Conservation (phyloP, 2,888 invertebrate species). For the Rugalucina vietnamica region DNA sequence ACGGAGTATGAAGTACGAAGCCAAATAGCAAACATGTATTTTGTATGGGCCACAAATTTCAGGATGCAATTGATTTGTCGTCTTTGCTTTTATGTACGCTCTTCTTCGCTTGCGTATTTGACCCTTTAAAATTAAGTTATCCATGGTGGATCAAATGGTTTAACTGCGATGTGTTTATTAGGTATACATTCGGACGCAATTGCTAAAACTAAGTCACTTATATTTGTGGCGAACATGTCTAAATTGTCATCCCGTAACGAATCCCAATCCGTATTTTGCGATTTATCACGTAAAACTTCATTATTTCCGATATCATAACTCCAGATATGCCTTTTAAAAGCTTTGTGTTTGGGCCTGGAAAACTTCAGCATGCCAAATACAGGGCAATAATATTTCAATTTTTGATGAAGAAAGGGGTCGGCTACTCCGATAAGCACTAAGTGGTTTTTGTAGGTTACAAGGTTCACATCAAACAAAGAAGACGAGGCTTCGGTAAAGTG, state of each 20-base stretch:
- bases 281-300: not conserved
- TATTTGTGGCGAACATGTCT: not conserved
- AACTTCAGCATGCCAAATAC: not conserved
- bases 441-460: not conserved
- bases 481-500: not conserved
- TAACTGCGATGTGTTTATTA: not conserved
- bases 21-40: too few relatives aligned
- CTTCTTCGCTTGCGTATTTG: not conserved
- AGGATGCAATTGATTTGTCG: not conserved
- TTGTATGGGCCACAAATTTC: too few relatives aligned
- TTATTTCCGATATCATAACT: not conserved
- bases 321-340: not conserved
- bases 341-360: not conserved
- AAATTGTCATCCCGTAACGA: not conserved
- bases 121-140: not conserved
- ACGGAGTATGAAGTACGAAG: too few relatives aligned
- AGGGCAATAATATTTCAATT: not conserved
- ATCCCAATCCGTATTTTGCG: not conserved
- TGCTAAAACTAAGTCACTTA: not conserved
- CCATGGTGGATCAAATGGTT: not conserved
- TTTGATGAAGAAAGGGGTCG: not conserved
- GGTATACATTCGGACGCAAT: conserved; percentile 1
- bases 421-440: not conserved
- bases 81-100: not conserved
- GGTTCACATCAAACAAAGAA: not conserved